Evolutionary conservation across 2,113 vertebrate genomes (phyloP), one percentile per base, ranked within the genome.

Genomic region (Brienomyrus brachyistius): DNA sequence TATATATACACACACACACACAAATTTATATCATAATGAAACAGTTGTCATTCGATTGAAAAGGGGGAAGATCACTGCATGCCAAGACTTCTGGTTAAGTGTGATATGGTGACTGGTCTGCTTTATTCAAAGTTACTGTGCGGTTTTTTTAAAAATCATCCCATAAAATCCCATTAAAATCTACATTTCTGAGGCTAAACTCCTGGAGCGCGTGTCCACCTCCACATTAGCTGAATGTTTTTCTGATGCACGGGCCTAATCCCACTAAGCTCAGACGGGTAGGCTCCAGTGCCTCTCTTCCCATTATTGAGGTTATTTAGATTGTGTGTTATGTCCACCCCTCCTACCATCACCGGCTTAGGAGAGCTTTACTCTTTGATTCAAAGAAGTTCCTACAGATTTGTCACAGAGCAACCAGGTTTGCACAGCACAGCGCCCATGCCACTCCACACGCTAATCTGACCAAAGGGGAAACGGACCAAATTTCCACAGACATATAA

Each of bases 341-440:
- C 45, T 31, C 27, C 51, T 27, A 80, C 17, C 51, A 17, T 27
- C 23, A 5, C 7, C 2, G 21, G 9, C 15, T 47, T 83, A 47
- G 21, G 7, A 31, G 45, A 86, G 23, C 83, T 27, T 47, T 51
- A 86, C 45, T 86, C 83, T 86, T 86, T 86, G 83, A 86, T 50
- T 86, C 40, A 89, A 84, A 86, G 56, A 89, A 80, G 74, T 19
- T 48, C 62, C 45, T 40, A 54, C 88, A 80, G 43, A 89, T 54
- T 10, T 59, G 17, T 52, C 31, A 31, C 82, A 59, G 35, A 62
- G 54, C 9, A n/a, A 40, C 82, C 52, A 85, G 82, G 23, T 50
- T 77, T 31, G 13, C 43, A 50, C 27, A 13, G 13, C 66, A 51
- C 62, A 40, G 3, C n/a, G 10, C 23, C 27, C 62, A 43, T 80